Evolutionary conservation across 2,888 invertebrate genomes (phyloP).

Genomic region (Campoplex nolae): DNA sequence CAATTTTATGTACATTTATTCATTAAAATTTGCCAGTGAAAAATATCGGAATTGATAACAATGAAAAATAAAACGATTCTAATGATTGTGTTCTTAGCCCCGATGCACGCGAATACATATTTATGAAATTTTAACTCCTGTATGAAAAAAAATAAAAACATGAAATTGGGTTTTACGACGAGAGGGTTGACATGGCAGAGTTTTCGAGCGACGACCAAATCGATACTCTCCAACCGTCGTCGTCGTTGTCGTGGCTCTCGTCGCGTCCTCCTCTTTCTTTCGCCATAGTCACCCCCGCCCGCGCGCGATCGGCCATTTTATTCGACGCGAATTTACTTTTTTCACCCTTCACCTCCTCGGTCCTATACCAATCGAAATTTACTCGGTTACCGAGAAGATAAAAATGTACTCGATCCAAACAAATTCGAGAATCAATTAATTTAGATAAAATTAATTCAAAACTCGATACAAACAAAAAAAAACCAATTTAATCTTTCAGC

Average conservation of each 20-base stretch:
- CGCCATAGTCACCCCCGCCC: constrained; percentile 41
- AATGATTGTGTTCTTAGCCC: background rate
- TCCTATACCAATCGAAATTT: background rate
- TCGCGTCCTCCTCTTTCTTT: constrained; percentile 50
- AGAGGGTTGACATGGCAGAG: constrained; percentile 50
- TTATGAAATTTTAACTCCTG: background rate
- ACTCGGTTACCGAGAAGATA: background rate
- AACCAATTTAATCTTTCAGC: too few relatives aligned
- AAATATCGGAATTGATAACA: background rate
- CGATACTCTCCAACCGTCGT: constrained; percentile 79
- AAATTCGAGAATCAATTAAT: background rate
- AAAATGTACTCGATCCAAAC: background rate
- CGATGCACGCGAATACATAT: background rate
- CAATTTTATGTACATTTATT: background rate
- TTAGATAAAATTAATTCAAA: too few relatives aligned
- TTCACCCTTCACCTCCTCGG: constrained; percentile 56
- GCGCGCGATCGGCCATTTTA: constrained; percentile 78
- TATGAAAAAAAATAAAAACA: background rate
- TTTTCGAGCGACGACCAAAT: constrained; percentile 74
- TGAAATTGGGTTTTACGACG: background rate
- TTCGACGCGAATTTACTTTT: constrained; percentile 76
- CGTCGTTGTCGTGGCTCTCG: constrained; percentile 53
- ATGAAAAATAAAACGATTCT: background rate
- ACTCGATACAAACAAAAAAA: too few relatives aligned
- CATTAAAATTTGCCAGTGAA: background rate